These are phyloP conservation scores for Gadus chalcogrammus DNA, from an alignment of 2,113 vertebrate genomes.

Conservation along the genomic window DNA sequence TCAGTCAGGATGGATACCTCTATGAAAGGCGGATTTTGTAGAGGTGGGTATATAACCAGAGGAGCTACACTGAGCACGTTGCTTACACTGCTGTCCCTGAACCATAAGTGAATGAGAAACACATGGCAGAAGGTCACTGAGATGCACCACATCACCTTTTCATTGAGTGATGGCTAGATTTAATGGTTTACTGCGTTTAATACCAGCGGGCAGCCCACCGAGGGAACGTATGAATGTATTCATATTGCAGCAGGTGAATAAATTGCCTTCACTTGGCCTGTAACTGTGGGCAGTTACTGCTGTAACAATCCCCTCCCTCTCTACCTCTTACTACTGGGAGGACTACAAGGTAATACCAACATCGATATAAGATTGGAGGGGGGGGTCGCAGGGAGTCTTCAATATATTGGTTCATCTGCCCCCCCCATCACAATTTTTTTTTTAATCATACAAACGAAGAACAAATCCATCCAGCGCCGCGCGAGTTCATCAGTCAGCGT, in stretches of 20 bases:
- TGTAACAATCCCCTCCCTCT: constrained; percentile 51
- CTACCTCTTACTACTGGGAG: constrained; percentile 46
- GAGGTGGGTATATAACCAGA: no score
- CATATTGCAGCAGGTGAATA: constrained; percentile 38
- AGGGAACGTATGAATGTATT: constrained; percentile 26
- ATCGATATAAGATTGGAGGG: constrained; percentile 18
- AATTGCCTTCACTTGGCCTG: constrained; percentile 48
- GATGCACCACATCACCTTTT: not conserved
- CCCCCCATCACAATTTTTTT: no score
- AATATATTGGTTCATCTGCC: constrained; percentile 15
- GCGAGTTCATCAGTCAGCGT: not conserved
- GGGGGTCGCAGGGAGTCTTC: constrained; percentile 26
- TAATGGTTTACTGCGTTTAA: not conserved
- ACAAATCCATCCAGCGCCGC: not conserved
- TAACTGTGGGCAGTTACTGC: constrained; percentile 56
- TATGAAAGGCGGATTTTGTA: no score
- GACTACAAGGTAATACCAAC: constrained; percentile 63
- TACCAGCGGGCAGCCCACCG: not conserved
- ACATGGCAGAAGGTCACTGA: no score
- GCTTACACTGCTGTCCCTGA: no score
- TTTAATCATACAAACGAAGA: not conserved
- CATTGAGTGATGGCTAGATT: not conserved
- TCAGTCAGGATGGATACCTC: not conserved
- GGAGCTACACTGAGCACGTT: no score
- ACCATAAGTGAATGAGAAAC: no score